phyloP scores from a whole-genome alignment of 2,888 invertebrate species.

The Amphimallon solstitiale region DNA sequence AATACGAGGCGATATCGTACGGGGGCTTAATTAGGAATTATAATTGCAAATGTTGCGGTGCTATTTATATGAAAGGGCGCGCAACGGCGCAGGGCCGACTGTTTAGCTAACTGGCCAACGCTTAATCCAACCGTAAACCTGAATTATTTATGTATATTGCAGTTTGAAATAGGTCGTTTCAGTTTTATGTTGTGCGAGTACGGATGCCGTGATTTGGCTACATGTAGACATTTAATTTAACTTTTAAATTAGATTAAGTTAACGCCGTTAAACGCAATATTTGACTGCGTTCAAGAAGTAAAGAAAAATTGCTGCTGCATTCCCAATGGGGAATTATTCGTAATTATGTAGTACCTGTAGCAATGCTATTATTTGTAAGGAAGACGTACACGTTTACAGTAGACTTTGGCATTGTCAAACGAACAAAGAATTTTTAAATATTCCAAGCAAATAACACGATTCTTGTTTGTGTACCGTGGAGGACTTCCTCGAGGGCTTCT shows the following conservation, averaged over 20 bases:
- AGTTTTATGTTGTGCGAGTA: conserved; percentile 21
- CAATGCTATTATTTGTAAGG: too few species aligned
- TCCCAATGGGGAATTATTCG: too few species aligned
- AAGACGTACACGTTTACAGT: too few species aligned
- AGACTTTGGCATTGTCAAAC: too few species aligned
- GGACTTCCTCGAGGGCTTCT: too few species aligned
- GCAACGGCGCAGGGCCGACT: not conserved
- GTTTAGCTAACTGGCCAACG: conserved; percentile 27
- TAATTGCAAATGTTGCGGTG: conserved; percentile 25
- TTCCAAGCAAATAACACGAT: too few species aligned
- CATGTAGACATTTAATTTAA: conserved; percentile 29
- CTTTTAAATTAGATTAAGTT: conserved; percentile 19
- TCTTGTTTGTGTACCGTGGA: too few species aligned
- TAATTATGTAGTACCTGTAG: too few species aligned
- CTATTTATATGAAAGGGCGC: conserved; percentile 4
- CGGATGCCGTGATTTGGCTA: conserved; percentile 15
- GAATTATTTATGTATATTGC: conserved; percentile 33
- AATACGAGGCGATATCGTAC: not conserved
- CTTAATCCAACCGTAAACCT: conserved; percentile 28
- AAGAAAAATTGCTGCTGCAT: too few species aligned
- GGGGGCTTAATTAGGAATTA: conserved; percentile 25
- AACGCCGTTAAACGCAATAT: too few species aligned
- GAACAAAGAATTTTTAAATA: too few species aligned
- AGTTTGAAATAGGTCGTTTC: conserved; percentile 24
- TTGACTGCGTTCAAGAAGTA: too few species aligned